These are phyloP conservation scores for Macrosteles quadrilineatus DNA, from an alignment of 1,140 invertebrate genomes.

Conservation along the genomic window DNA sequence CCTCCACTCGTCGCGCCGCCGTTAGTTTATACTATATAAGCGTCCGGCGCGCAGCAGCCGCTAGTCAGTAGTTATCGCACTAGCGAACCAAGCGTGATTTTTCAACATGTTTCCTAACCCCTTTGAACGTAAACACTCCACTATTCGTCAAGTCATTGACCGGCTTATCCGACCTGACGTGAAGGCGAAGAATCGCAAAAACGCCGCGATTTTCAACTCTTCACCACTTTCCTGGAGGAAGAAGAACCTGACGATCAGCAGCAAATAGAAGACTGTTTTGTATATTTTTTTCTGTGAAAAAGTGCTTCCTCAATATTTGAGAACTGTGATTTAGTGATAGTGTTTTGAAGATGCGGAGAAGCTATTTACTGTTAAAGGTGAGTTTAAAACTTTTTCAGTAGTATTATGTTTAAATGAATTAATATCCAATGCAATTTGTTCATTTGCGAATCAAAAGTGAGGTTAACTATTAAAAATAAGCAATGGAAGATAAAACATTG, in stretches of 20 bases:
- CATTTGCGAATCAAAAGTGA: too few species aligned
- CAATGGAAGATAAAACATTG: too few species aligned
- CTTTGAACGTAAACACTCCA: constrained; percentile 70
- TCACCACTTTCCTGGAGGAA: constrained; percentile 29
- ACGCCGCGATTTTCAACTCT: background rate
- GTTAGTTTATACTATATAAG: background rate
- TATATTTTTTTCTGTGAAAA: constrained; percentile 23
- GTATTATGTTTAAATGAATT: too few species aligned
- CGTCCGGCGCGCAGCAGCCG: background rate
- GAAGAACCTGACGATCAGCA: constrained; percentile 5
- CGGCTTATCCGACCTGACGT: constrained; percentile 52
- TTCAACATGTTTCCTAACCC: constrained; percentile 69
- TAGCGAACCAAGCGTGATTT: background rate
- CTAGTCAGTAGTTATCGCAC: too few species aligned
- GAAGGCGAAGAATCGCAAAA: constrained; percentile 35
- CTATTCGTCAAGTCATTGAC: constrained; percentile 67
- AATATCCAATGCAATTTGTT: too few species aligned
- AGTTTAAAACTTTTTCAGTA: too few species aligned
- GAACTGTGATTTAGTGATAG: background rate
- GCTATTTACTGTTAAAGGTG: too few species aligned
- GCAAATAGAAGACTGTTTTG: background rate
- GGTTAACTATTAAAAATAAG: too few species aligned
- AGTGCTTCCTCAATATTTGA: constrained; percentile 28
- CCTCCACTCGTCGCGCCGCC: background rate
- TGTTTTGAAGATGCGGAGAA: background rate